Evolutionary conservation across 92 coral and sea anemone species (phyloP), one percentile per base, ranked within the genome.

Genomic region (Zoanthus gigantus): DNA sequence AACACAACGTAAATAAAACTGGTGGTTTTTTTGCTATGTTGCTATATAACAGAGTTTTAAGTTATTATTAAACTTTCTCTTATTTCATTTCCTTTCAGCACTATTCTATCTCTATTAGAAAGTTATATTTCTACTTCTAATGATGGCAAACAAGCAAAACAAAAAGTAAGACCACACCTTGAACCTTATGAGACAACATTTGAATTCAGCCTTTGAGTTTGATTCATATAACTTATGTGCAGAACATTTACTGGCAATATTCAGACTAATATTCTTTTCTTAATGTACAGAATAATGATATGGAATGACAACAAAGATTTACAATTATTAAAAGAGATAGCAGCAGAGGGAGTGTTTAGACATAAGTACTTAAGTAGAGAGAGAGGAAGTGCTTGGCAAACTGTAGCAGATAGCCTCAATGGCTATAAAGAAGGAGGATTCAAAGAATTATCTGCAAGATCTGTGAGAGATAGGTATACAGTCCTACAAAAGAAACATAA

Each of bases 231-330:
- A 37, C 74, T 61, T 81, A 61, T 81, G 73, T 61, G 29, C 15
- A 61, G 69, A 61, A 61, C 69, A 60, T 79, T 79, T 56, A 81
- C 66, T 61, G 74, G 71, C 71, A 81, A 81, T 81, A 50, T 57
- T 57, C 23, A 56, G 67, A 50, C 71, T 81, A 81, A 61, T 79
- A 79, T 79, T 79, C 44, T 56, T 82, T 45, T 65, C n/a, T 61
- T 61, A 61, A 61, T 61, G 69, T 61, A n/a, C 69, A 82, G 60
- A 82, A 82, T 66, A 84, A 92, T 92, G 92, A 88, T 89, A 30
- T 92, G 92, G 94, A 72, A 80, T 79, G 90, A 92, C 61, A 54
- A 32, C 65, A 92, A 85, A 83, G 92, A 86, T 57, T 73, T 92
- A 34, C 71, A 56, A 48, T 75, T 92, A 65, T 78, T 92, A 66